Percentiles rank a stretch among this genome's conserved stretches.
Conservation (phyloP, 2,113 vertebrate genomes). For the Microtus pennsylvanicus region DNA sequence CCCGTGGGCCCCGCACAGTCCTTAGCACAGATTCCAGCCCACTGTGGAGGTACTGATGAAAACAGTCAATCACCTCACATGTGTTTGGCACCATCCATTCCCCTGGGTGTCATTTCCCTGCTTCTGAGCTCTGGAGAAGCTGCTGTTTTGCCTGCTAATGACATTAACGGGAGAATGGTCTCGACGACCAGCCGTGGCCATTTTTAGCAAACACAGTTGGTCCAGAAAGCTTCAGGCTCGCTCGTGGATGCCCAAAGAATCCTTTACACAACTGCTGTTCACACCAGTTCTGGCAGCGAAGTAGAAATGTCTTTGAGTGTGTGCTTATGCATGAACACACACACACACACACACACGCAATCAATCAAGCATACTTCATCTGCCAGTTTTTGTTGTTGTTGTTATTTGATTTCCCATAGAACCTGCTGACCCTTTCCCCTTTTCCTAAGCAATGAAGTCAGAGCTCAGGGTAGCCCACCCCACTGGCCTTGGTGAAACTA, state of each 20-base stretch:
- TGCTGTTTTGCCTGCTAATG: conserved; percentile 11
- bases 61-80: conserved; percentile 53
- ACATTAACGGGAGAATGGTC: conserved; percentile 64
- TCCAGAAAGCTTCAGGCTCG: conserved; percentile 43
- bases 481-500: conserved; percentile 68
- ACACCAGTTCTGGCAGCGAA: background rate
- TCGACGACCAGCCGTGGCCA: conserved; percentile 12
- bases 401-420: conserved; percentile 46
- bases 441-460: background rate
- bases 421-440: conserved; percentile 1
- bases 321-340: background rate
- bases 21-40: background rate
- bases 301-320: background rate
- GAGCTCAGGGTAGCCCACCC: conserved; percentile 63
- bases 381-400: background rate
- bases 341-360: background rate
- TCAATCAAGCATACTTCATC: background rate
- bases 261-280: background rate
- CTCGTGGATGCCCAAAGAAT: background rate
- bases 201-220: conserved; percentile 54
- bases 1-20: background rate
- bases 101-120: background rate
- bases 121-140: conserved; percentile 27
- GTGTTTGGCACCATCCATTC: conserved; percentile 13
- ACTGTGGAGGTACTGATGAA: background rate